Conservation (phyloP, 2,113 vertebrate species). For the Sceloporus undulatus region DNA sequence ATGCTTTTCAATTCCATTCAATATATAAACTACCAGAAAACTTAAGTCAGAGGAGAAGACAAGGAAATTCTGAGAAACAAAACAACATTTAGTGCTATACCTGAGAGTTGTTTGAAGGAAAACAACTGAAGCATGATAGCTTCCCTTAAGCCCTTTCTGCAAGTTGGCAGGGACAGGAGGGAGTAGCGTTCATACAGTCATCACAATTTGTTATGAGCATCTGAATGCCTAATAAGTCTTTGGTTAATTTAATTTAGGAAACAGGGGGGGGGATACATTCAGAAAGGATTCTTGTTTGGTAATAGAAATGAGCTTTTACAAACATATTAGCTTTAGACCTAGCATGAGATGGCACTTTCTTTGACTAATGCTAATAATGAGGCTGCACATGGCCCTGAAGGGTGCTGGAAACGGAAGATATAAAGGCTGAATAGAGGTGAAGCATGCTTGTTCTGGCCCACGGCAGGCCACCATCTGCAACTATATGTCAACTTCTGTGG, state of each 20-base stretch:
- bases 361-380: not conserved
- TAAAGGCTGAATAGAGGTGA: slow-evolving; percentile 6
- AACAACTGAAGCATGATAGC: not conserved
- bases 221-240: slow-evolving; percentile 41
- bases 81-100: not conserved
- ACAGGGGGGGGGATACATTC: not conserved
- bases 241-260: slow-evolving; percentile 50
- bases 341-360: slow-evolving; percentile 29
- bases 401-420: slow-evolving; percentile 27
- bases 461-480: not conserved
- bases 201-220: slow-evolving; percentile 48
- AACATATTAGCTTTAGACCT: slow-evolving; percentile 26
- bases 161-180: not conserved
- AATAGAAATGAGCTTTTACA: slow-evolving; percentile 3
- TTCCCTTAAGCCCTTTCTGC: slow-evolving; percentile 11
- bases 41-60: slow-evolving; percentile 17
- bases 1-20: slow-evolving; percentile 1
- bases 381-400: slow-evolving; percentile 40
- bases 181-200: not conserved
- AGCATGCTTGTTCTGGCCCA: slow-evolving; percentile 24
- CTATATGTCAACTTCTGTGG: slow-evolving; percentile 35
- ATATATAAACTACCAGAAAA: slow-evolving; percentile 14
- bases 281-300: slow-evolving; percentile 40
- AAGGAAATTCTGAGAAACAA: not conserved
- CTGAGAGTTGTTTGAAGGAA: too few species aligned